A percentile compares a stretch with the other conserved stretches of the same genome.
phyloP scores from a whole-genome alignment of 2,888 invertebrate species.

The Drosophila mimica region DNA sequence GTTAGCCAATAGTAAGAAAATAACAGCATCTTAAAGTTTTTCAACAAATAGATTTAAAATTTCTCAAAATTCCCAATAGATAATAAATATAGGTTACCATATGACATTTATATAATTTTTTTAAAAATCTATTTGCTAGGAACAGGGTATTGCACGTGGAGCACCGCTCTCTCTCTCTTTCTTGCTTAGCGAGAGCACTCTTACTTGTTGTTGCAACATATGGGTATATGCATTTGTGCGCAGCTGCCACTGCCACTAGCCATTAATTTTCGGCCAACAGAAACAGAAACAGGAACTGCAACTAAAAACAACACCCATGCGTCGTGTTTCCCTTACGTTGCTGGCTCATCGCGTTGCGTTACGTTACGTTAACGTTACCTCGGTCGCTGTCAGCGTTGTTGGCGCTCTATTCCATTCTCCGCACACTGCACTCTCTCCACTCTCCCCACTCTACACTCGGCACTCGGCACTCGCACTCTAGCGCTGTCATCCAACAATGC shows the following conservation, averaged over 20 bases:
- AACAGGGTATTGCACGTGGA: neutral
- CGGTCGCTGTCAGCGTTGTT: conserved; percentile 46
- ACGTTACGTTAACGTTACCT: conserved; percentile 54
- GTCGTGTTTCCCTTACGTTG: conserved; percentile 37
- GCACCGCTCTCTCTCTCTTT: neutral
- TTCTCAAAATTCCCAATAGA: neutral
- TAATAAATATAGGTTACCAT: neutral
- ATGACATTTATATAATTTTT: neutral
- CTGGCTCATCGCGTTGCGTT: conserved; percentile 16
- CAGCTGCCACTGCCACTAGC: conserved; percentile 71
- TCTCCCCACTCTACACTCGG: neutral
- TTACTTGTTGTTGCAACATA: conserved; percentile 30
- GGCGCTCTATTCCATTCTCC: conserved; percentile 21
- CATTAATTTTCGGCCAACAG: conserved; percentile 76
- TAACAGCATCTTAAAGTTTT: neutral
- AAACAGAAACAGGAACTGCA: conserved; percentile 38
- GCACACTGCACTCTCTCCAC: conserved; percentile 14
- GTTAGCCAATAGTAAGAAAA: neutral
- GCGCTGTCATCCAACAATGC: conserved; percentile 79
- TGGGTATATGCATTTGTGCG: conserved; percentile 51
- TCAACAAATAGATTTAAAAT: neutral
- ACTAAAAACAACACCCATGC: conserved; percentile 39
- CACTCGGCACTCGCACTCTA: conserved; percentile 33
- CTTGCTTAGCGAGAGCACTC: neutral
- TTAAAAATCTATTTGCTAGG: fast-evolving